Percentiles rank a stretch among this genome's conserved stretches.
Evolutionary conservation across 2,888 invertebrate species (phyloP).

Genomic region (Selenia dentaria): DNA sequence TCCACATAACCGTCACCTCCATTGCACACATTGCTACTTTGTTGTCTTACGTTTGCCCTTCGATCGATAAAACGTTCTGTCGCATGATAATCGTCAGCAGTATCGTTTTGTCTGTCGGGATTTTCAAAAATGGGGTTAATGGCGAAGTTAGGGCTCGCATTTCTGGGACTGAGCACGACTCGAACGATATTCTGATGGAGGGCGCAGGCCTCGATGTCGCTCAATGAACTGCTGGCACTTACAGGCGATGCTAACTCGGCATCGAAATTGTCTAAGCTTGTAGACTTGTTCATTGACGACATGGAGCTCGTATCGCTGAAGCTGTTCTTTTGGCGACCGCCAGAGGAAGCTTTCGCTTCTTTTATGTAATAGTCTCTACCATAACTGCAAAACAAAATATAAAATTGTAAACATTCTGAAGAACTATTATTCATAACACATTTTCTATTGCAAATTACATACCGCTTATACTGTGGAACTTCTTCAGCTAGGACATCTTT

Average conservation of each 20-base stretch:
- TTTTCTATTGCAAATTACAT: constrained; percentile 20
- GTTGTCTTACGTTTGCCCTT: constrained; percentile 69
- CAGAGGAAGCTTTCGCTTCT: constrained; percentile 86
- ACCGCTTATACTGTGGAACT: constrained; percentile 75
- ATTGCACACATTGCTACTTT: constrained; percentile 64
- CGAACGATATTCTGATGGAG: constrained; percentile 79
- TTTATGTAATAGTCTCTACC: constrained; percentile 94
- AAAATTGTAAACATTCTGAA: neutral
- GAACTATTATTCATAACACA: too few relatives aligned
- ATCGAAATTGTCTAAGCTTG: constrained; percentile 77
- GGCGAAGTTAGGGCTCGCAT: constrained; percentile 86
- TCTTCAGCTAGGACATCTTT: constrained; percentile 71
- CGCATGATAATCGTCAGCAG: constrained; percentile 62
- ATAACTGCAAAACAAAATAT: constrained; percentile 83
- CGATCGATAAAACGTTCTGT: constrained; percentile 53
- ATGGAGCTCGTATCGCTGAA: constrained; percentile 68
- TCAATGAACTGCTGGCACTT: constrained; percentile 82
- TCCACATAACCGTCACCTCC: constrained; percentile 76
- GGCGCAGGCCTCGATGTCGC: constrained; percentile 77
- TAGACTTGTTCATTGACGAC: constrained; percentile 72
- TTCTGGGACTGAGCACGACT: constrained; percentile 81
- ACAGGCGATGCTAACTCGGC: constrained; percentile 75
- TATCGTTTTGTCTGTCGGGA: constrained; percentile 65
- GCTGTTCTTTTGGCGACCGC: constrained; percentile 74
- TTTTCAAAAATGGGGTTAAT: constrained; percentile 86